Conservation (phyloP, 2,797 vertebrate genomes). For the Danio tinwini region DNA sequence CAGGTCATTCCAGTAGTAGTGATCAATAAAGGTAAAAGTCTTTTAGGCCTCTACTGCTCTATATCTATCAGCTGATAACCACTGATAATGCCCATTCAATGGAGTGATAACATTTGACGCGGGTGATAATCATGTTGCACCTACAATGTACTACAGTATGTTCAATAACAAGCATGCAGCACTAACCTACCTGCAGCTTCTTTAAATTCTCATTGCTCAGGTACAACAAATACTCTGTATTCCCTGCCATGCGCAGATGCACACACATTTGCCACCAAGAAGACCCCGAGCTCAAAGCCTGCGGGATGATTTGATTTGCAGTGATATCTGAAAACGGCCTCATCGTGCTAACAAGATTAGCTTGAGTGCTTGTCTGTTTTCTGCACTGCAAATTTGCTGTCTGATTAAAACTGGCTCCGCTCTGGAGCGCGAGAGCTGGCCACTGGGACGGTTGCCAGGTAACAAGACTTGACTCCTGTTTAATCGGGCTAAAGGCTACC, state of each 20-base stretch:
- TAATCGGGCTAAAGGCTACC: constrained; percentile 74
- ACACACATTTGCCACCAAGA: constrained; percentile 47
- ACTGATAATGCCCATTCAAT: too few species aligned
- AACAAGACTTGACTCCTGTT: constrained; percentile 77
- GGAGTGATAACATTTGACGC: too few species aligned
- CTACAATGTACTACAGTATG: not conserved
- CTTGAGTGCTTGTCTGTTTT: constrained; percentile 84
- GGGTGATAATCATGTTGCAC: too few species aligned
- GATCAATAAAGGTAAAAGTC: too few species aligned
- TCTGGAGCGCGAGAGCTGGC: constrained; percentile 77
- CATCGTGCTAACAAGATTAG: constrained; percentile 90
- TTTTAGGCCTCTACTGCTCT: too few species aligned
- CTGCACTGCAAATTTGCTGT: constrained; percentile 83
- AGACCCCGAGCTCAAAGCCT: constrained; percentile 77
- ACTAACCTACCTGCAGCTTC: not conserved
- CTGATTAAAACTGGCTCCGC: constrained; percentile 83
- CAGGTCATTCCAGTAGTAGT: too few species aligned
- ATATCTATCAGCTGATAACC: too few species aligned
- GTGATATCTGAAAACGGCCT: constrained; percentile 90
- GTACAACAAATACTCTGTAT: constrained; percentile 42
- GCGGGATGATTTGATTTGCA: constrained; percentile 88
- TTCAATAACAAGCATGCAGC: constrained; percentile 44
- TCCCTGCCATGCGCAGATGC: constrained; percentile 47
- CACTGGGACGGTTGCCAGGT: constrained; percentile 85
- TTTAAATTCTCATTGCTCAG: constrained; percentile 29